Conservation (phyloP, 2,888 invertebrate species). For the Frankliniella fusca region DNA sequence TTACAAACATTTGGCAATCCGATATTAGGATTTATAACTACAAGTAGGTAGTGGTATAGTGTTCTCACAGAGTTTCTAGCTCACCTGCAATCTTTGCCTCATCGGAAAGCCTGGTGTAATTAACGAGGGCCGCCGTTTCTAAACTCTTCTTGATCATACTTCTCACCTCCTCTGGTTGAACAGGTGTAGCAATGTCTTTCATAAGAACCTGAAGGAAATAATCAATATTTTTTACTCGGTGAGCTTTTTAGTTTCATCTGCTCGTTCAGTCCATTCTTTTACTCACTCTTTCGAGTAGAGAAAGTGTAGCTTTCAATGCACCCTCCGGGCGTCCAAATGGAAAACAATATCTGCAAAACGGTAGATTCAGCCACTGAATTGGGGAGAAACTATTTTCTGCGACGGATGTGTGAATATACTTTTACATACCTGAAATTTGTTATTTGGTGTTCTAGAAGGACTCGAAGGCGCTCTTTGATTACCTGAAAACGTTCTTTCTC, state of each 20-base stretch:
- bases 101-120: conserved; percentile 91
- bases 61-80: conserved; percentile 38
- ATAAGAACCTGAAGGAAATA: conserved; percentile 68
- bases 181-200: conserved; percentile 98
- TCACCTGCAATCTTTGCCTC: conserved; percentile 97
- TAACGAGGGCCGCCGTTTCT: conserved; percentile 95
- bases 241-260: too few species aligned
- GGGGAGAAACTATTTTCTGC: too few species aligned
- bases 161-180: conserved; percentile 91
- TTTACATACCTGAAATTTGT: conserved; percentile 84
- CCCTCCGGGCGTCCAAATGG: conserved; percentile 99
- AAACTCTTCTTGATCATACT: conserved; percentile 94
- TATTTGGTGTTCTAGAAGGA: conserved; percentile 93
- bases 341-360: conserved; percentile 76
- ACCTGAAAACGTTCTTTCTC: conserved; percentile 98
- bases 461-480: conserved; percentile 89
- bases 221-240: too few species aligned
- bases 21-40: too few species aligned
- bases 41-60: neutral
- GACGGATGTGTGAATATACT: too few species aligned
- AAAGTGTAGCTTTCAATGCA: conserved; percentile 91
- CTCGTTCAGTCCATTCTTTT: neutral
- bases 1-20: too few species aligned
- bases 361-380: neutral
- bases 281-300: conserved; percentile 79